phyloP scores from a whole-genome alignment of 2,888 invertebrate species.

The Camptogramma bilineatum region DNA sequence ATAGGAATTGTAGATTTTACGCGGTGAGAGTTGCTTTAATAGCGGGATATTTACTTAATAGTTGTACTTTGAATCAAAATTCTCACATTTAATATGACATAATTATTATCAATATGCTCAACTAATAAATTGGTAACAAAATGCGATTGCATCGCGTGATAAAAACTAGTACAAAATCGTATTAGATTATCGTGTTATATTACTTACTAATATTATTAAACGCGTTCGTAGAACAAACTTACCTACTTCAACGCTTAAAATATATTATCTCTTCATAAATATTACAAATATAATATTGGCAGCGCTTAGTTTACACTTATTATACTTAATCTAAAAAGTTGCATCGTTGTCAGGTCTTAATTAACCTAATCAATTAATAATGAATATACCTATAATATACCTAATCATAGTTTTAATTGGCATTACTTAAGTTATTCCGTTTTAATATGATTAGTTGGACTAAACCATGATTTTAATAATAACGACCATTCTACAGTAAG shows the following conservation, averaged over 20 bases:
- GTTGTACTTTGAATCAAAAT: background rate
- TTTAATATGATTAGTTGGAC: background rate
- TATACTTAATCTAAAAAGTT: background rate
- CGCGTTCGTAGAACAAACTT: background rate
- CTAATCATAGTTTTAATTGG: too few species aligned
- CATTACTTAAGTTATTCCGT: too few species aligned
- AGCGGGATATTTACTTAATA: background rate
- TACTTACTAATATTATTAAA: background rate
- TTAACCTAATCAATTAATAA: background rate
- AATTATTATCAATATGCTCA: background rate
- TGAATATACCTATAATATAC: background rate
- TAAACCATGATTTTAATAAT: background rate
- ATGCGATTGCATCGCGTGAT: conserved; percentile 23
- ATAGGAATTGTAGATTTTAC: too few species aligned
- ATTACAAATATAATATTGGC: conserved; percentile 2
- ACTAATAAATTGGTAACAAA: conserved; percentile 27
- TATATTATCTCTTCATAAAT: background rate
- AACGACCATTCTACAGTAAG: too few species aligned
- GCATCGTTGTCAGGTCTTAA: background rate
- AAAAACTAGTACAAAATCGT: background rate
- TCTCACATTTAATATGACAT: too few species aligned
- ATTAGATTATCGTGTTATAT: background rate
- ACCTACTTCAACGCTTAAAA: background rate
- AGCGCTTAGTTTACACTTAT: background rate
- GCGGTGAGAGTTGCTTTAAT: background rate